These are phyloP conservation scores for Orthosia gracilis DNA, from an alignment of 2,888 invertebrate genomes.

Conservation along the genomic window DNA sequence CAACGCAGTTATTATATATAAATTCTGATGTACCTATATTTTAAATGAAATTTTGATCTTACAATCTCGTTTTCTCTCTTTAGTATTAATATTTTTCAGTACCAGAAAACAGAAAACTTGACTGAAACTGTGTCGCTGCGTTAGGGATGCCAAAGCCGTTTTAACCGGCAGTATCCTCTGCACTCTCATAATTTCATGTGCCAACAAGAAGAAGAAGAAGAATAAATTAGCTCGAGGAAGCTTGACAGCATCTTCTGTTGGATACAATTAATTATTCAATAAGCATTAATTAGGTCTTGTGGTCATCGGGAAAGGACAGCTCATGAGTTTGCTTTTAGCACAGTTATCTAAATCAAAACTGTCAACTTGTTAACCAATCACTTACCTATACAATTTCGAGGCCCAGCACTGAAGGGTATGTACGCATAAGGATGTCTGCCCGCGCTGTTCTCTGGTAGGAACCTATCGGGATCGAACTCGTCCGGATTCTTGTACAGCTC, in stretches of 20 bases:
- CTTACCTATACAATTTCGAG: conserved; percentile 92
- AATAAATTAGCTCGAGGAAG: too few relatives aligned
- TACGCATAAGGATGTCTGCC: conserved; percentile 92
- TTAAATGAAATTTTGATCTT: neutral
- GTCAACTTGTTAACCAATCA: neutral
- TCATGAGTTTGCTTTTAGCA: neutral
- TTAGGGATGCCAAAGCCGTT: too few relatives aligned
- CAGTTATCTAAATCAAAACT: neutral
- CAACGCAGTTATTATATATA: neutral
- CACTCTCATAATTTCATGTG: too few relatives aligned
- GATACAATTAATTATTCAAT: too few relatives aligned
- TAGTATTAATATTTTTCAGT: too few relatives aligned
- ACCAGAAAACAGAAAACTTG: too few relatives aligned
- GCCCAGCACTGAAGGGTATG: conserved; percentile 93
- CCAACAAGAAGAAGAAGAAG: too few relatives aligned
- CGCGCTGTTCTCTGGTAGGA: conserved; percentile 90
- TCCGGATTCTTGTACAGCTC: conserved; percentile 92
- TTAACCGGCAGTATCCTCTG: too few relatives aligned
- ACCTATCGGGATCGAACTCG: conserved; percentile 93
- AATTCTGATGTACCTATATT: neutral
- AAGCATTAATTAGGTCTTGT: too few relatives aligned
- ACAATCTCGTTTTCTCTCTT: neutral
- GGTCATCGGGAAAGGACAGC: neutral
- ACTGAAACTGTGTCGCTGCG: too few relatives aligned
- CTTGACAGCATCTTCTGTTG: neutral